Evolutionary conservation across 1,140 invertebrate species (phyloP).

Genomic region (Drosophila baimaii): DNA sequence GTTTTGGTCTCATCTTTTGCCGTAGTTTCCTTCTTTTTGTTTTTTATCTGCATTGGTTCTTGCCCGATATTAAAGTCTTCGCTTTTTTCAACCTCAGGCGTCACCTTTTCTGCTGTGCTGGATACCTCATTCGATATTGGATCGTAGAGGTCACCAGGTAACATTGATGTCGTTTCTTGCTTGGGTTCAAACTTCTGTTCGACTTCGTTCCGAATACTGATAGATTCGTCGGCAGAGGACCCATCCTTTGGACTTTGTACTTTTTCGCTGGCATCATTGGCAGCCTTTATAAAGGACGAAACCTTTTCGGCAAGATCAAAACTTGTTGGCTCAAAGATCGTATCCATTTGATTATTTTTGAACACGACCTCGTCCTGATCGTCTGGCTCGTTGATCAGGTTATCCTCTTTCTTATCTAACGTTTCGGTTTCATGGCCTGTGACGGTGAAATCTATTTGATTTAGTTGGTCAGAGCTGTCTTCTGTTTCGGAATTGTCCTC

Average conservation of each 20-base stretch:
- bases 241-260: neutral
- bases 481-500: too few relatives aligned
- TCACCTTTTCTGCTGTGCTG: neutral
- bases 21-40: neutral
- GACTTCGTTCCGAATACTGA: neutral
- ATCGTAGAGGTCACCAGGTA: conserved; percentile 22
- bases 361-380: neutral
- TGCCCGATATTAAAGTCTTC: neutral
- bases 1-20: neutral
- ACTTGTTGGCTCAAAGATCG: neutral
- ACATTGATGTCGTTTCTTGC: neutral
- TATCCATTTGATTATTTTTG: neutral
- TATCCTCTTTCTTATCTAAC: neutral
- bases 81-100: neutral
- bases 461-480: too few relatives aligned
- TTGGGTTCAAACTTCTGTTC: neutral
- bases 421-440: neutral
- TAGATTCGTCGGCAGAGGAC: neutral
- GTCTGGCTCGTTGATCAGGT: neutral
- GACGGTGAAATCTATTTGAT: neutral
- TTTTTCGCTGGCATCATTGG: neutral
- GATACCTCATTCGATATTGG: conserved; percentile 14
- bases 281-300: conserved; percentile 5
- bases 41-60: neutral
- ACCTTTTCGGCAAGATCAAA: conserved; percentile 6